Conservation (phyloP, 2,888 invertebrate genomes). For the Terebella lapidaria region DNA sequence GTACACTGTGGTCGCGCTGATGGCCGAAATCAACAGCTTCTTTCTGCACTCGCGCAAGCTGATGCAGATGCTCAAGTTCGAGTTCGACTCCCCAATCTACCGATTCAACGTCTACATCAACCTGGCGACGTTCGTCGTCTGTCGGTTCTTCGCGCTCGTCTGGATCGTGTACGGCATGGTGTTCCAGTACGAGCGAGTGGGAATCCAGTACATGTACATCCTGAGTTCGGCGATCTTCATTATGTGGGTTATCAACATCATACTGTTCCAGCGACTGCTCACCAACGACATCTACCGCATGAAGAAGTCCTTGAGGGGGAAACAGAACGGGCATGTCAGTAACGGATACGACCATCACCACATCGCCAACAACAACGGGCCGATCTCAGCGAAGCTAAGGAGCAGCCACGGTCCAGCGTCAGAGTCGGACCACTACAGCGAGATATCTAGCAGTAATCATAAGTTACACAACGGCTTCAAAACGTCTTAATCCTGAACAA, state of each 20-base stretch:
- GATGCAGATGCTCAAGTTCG: constrained; percentile 36
- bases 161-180: constrained; percentile 37
- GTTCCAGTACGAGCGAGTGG: constrained; percentile 30
- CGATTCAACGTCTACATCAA: constrained; percentile 35
- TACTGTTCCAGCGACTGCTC: constrained; percentile 47
- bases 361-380: too few relatives aligned
- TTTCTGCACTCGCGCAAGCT: constrained; percentile 51
- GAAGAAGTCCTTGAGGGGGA: too few relatives aligned
- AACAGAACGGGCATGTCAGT: too few relatives aligned
- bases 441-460: too few relatives aligned
- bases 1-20: constrained; percentile 44
- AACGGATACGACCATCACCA: too few relatives aligned
- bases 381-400: too few relatives aligned
- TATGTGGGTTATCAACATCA: constrained; percentile 38
- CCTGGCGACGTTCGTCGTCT: constrained; percentile 41
- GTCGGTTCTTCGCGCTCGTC: constrained; percentile 32
- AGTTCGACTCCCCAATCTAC: constrained; percentile 25
- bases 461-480: too few relatives aligned
- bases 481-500: too few relatives aligned
- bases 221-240: constrained; percentile 33
- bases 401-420: too few relatives aligned
- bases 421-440: too few relatives aligned
- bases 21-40: constrained; percentile 50
- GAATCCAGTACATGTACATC: constrained; percentile 27
- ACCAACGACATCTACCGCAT: constrained; percentile 39